A percentile compares a stretch with the other conserved stretches of the same genome.
Conservation (phyloP, 2,888 invertebrate species). For the Timandra comae region DNA sequence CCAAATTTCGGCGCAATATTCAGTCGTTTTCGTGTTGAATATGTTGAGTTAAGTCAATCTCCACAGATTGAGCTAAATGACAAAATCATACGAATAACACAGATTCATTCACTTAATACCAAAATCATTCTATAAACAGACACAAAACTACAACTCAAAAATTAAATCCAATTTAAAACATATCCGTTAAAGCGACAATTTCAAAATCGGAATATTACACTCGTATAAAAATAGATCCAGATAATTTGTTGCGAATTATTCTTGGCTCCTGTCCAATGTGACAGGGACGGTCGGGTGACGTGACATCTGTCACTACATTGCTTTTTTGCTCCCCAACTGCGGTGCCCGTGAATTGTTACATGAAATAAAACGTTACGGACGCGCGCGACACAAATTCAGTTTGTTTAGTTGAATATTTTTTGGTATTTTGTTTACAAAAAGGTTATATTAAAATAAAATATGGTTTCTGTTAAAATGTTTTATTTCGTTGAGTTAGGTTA, state of each 20-base stretch:
- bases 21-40: too few species aligned
- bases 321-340: slow-evolving; percentile 21
- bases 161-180: too few species aligned
- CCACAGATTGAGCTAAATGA: too few species aligned
- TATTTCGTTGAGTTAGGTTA: too few species aligned
- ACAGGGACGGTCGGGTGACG: slow-evolving; percentile 22
- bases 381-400: too few species aligned
- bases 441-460: not conserved
- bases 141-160: too few species aligned
- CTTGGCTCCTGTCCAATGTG: slow-evolving; percentile 33
- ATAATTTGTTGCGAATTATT: slow-evolving; percentile 32
- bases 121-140: too few species aligned
- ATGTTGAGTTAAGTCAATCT: too few species aligned
- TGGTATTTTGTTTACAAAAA: not conserved
- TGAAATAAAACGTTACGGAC: slow-evolving; percentile 8
- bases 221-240: slow-evolving; percentile 18
- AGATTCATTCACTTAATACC: too few species aligned
- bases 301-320: slow-evolving; percentile 37
- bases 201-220: slow-evolving; percentile 3
- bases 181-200: not conserved
- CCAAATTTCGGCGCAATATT: too few species aligned
- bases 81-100: too few species aligned
- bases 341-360: slow-evolving; percentile 19
- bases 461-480: not conserved
- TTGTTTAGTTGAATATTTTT: not conserved